Evolutionary conservation across 1,140 invertebrate species (phyloP).

Genomic region (Agrypnia vestita): DNA sequence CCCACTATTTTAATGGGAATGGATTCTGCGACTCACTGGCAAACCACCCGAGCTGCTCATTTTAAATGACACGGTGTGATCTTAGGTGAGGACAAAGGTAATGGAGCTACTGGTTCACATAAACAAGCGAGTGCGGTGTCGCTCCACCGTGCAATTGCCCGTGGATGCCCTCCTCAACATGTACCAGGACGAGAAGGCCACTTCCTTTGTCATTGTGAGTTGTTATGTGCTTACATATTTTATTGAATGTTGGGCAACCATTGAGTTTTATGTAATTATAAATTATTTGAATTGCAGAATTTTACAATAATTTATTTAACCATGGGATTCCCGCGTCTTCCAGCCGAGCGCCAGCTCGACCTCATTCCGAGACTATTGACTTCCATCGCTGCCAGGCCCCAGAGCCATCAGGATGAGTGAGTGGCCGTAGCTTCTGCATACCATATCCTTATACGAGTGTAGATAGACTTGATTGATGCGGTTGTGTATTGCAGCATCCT

Average conservation of each 20-base stretch:
- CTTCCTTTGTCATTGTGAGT: constrained; percentile 88
- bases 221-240: not conserved
- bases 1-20: too few species aligned
- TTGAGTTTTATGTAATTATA: too few species aligned
- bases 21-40: too few species aligned
- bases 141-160: constrained; percentile 88
- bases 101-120: constrained; percentile 96
- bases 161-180: constrained; percentile 88
- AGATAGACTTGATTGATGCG: not conserved
- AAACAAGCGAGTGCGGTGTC: constrained; percentile 90
- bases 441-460: too few species aligned
- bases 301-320: constrained; percentile 96
- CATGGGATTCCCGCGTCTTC: constrained; percentile 89
- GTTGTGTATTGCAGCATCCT: constrained; percentile 77
- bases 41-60: too few species aligned
- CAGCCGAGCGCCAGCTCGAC: constrained; percentile 82
- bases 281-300: constrained; percentile 76
- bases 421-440: constrained; percentile 38
- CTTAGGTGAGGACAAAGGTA: constrained; percentile 78
- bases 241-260: not conserved
- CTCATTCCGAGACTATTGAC: constrained; percentile 85
- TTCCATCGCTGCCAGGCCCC: constrained; percentile 86
- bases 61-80: not conserved
- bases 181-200: constrained; percentile 85
- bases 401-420: constrained; percentile 90